Base-by-base conservation (phyloP, 2,888 invertebrate genomes). In the Omphaloscelis lunosa region DNA sequence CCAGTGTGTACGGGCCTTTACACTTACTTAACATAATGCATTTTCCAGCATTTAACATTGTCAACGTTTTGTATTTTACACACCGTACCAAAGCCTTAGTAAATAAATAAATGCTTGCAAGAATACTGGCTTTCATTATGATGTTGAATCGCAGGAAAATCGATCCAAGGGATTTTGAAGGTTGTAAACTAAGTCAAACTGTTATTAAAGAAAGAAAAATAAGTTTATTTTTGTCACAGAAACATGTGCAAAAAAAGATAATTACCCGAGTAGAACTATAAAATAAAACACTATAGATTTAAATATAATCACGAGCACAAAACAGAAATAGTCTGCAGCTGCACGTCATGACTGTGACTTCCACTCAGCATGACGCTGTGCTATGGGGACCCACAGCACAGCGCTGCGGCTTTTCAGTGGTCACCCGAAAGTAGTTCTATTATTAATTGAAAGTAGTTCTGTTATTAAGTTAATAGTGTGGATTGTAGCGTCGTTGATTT, bases 61-160 rank as follows among this genome's bases (percentile, higher is more conserved):
- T 75, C 59, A 53, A 80, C 58, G 34, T 82, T 79, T 86, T 82
- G 56, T 84, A 77, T 71, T 72, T 51, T 34, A 51, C 53, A 75
- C 75, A 83, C 77, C 75, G 77, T 80, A 82, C 85, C 75, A 80
- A 86, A 82, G 77, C 39, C 77, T 87, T 85, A 83, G 65, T 76
- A 79, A 29, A 20, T 59, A 59, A 29, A 82, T 67, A 71, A 87
- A 81, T 58, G 86, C 87, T 86, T 87, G 51, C 67, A 84, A 81
- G 63, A 79, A 76, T 1, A 74, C 59, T 15, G 59, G 0, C 53
- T 84, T 79, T 81, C 29, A 72, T 66, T 67, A 27, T 69, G 48
- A 70, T 65, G 62, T 34, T 34, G 73, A 72, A 67, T 48, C 66
- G 41, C 76, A 51, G 11, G 59, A 29, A 75, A 56, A 85, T 77